Base-by-base conservation (phyloP, 2,888 invertebrate species). In the Melieria picta region DNA sequence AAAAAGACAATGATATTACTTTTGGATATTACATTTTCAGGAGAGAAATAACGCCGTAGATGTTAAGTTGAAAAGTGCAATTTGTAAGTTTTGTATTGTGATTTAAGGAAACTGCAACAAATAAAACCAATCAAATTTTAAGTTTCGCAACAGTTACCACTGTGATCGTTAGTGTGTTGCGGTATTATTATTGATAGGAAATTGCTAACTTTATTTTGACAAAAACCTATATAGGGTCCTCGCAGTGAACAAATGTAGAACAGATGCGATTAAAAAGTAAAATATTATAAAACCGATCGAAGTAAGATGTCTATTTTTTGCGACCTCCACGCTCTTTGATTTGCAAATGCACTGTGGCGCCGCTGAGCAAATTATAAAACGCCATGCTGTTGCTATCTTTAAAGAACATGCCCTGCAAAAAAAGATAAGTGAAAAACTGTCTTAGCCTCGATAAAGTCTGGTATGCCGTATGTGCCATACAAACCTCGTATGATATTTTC, bases 251-350 rank as follows among this genome's bases (percentile, higher is more conserved):
- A 30, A 30, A 30, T 30, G 2, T 30, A 30, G 30, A 30, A 30
- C 30, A 30, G 30, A 30, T 30, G 30, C 30, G 30, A 30, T 30
- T 30, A 2, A 30, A 30, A 30, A 30, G 30, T 30, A 30, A 30
- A 30, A 30, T 30, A 30, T 30, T 30, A 30, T 30, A 30, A 30
- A 30, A 30, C 30, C 30, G 30, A 30, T 16, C 16, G 16, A 0
- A 16, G 1, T 30, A 30, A 66, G 7, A 13, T 30, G 3, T 80
- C 89, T 93, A 99, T 85, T 98, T 98, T 88, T 98, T 99, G 71
- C 98, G 90, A 16, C 99, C 99, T 84, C 99, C 99, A 87, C 99
- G 92, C 87, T 99, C 99, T 88, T 99, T 99, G 69, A 98, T 91
- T 84, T 97, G 94, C 74, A 99, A 89, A 78, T 94, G 94, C 55